Evolutionary conservation across 1,140 invertebrate species (phyloP).

Genomic region (Cheumatopsyche charites): DNA sequence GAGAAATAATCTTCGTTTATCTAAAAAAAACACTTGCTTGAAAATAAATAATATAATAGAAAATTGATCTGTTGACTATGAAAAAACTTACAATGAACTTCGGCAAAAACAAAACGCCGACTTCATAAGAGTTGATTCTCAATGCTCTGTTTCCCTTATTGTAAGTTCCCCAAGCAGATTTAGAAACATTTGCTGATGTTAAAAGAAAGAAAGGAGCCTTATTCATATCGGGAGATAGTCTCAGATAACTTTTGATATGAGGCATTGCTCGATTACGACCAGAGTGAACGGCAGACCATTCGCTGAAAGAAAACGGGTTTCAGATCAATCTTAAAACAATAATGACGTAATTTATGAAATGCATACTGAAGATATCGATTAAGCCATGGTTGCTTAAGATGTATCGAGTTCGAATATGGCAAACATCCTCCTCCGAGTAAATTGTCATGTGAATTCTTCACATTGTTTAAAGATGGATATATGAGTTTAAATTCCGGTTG

Average conservation of each 20-base stretch:
- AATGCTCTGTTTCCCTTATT: conserved; percentile 71
- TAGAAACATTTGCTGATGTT: conserved; percentile 93
- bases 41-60: conserved; percentile 23
- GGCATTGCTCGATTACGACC: conserved; percentile 82
- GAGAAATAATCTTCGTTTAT: conserved; percentile 56
- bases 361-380: conserved; percentile 77
- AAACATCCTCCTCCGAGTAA: conserved; percentile 84
- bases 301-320: conserved; percentile 62
- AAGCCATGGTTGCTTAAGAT: conserved; percentile 88
- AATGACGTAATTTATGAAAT: background rate
- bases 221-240: conserved; percentile 72
- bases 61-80: background rate
- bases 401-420: conserved; percentile 81
- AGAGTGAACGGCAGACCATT: conserved; percentile 79
- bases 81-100: conserved; percentile 73
- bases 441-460: conserved; percentile 82
- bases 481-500: conserved; percentile 61
- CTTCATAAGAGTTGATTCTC: conserved; percentile 88
- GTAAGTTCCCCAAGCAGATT: conserved; percentile 89
- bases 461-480: conserved; percentile 71
- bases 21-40: conserved; percentile 48
- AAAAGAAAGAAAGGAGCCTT: conserved; percentile 79
- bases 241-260: conserved; percentile 91
- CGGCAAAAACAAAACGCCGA: conserved; percentile 89
- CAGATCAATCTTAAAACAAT: background rate